Conservation (phyloP, 2,113 vertebrate species). For the Mystacornis crossleyi region DNA sequence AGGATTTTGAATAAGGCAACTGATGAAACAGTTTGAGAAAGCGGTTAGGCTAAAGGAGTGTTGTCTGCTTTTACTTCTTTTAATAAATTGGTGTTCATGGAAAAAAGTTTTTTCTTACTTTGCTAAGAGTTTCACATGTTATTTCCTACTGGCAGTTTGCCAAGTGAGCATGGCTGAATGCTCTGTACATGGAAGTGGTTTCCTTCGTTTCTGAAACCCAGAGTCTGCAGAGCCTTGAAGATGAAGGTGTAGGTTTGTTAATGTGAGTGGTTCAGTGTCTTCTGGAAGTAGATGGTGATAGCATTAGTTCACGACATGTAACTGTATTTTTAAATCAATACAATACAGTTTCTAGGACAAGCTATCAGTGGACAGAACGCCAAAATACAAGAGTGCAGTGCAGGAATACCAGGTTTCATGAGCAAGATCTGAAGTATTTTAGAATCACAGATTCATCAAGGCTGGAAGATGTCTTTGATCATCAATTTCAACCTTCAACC, state of each 20-base stretch:
- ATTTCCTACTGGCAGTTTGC: neutral
- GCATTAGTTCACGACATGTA: neutral
- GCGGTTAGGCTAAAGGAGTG: neutral
- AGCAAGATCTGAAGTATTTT: neutral
- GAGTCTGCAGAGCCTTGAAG: neutral
- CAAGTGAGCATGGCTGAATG: neutral
- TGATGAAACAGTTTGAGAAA: neutral
- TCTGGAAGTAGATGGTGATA: neutral
- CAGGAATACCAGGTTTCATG: neutral
- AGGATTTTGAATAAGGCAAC: neutral
- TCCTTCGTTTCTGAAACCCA: neutral
- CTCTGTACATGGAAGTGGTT: neutral
- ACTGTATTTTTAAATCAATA: neutral
- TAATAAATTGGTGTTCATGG: neutral
- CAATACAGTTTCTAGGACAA: neutral
- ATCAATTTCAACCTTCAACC: neutral
- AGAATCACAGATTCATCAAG: neutral
- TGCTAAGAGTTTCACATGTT: neutral
- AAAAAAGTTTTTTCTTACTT: neutral
- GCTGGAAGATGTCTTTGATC: neutral
- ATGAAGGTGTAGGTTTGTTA: neutral
- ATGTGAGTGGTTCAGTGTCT: neutral
- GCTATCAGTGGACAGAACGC: neutral
- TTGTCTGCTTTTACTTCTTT: neutral
- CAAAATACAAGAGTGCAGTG: neutral